These are phyloP conservation scores for Leptonema lineaticorne DNA, from an alignment of 1,140 invertebrate genomes.

Conservation along the genomic window DNA sequence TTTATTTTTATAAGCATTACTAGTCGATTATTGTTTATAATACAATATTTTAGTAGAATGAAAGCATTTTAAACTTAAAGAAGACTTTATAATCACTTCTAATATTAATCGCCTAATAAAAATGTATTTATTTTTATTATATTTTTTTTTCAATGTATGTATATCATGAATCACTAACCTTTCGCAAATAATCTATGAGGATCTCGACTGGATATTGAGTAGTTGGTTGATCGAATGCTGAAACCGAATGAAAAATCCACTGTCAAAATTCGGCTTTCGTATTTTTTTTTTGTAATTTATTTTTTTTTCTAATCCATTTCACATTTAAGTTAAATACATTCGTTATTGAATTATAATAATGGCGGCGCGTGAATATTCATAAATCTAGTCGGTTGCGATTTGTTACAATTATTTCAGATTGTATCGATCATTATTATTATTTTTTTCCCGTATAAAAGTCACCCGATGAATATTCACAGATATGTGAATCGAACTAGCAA, in stretches of 20 bases:
- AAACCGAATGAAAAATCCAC: constrained; percentile 41
- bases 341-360: constrained; percentile 1
- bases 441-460: neutral
- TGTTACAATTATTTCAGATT: constrained; percentile 13
- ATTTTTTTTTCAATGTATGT: neutral
- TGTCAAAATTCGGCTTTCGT: neutral
- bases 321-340: neutral
- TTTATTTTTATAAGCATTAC: too few species aligned
- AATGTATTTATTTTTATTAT: too few species aligned
- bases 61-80: too few species aligned
- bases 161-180: constrained; percentile 37
- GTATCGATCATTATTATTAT: constrained; percentile 5
- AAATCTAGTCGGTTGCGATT: constrained; percentile 7
- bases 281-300: neutral
- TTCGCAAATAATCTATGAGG: constrained; percentile 42
- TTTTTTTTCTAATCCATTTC: neutral
- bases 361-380: constrained; percentile 20
- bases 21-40: too few species aligned
- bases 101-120: too few species aligned
- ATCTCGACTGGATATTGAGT: constrained; percentile 41
- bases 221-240: constrained; percentile 40
- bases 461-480: constrained; percentile 10
- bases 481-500: constrained; percentile 19
- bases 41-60: too few species aligned
- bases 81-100: too few species aligned